Evolutionary conservation across 2,888 invertebrate genomes (phyloP), one percentile per base, ranked within the genome.

Genomic region (Ptilodon capucinus): DNA sequence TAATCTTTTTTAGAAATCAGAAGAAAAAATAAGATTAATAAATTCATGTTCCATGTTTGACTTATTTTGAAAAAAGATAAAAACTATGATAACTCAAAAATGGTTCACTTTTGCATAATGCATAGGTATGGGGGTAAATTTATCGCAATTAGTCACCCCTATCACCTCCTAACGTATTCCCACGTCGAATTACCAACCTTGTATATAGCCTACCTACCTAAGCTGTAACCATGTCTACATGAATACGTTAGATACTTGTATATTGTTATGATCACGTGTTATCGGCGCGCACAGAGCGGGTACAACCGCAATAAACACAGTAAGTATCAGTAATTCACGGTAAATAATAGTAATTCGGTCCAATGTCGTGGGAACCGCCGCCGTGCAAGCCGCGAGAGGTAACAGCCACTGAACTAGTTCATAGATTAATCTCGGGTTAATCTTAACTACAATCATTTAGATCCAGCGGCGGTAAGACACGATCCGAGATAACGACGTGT

Each of bases 301-400:
- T 50, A 54, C 51, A n/a, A n/a, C n/a, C n/a, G 52, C 47, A 40
- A 54, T 34, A 11, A 64, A 59, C 62, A 60, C 67, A 60, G 69
- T 67, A 77, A 82, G 86, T 85, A 84, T 84, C 83, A 71, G 86
- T 84, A 82, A 86, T 86, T 86, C 79, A n/a, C 67, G 60, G 69
- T 67, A 77, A 82, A 86, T 85, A 84, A 84, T 82, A 71, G 86
- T 84, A 82, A 86, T 86, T 86, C 79, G 67, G 73, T 80, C 79
- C 88, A 89, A 88, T 89, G 88, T 84, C 89, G 88, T 90, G 90
- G 79, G 89, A 90, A 86, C 75, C 61, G 58, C 43, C 65, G 79
- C 78, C 81, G 85, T 74, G 85, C 78, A 87, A 87, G 71, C 44
- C 59, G 54, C 61, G 19, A 13, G 19, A 11, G 18, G 17, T 4